Percentiles rank a stretch among this genome's conserved stretches.
Evolutionary conservation across 2,113 vertebrate species (phyloP).

Genomic region (Dicrurus megarhynchus): DNA sequence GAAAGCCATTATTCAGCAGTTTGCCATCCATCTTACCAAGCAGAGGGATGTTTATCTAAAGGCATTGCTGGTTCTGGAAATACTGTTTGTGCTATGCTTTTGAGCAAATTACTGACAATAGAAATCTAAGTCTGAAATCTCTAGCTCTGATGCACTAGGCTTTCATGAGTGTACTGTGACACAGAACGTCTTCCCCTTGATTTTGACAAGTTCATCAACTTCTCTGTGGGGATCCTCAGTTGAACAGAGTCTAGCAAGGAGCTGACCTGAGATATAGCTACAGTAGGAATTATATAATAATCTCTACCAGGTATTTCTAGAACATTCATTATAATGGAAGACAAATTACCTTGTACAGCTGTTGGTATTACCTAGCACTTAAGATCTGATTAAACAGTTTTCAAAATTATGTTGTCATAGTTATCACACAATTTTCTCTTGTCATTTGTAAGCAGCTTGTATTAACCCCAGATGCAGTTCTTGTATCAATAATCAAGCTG

Average conservation of each 20-base stretch:
- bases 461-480: background rate
- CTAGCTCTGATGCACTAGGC: background rate
- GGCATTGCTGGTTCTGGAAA: background rate
- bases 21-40: background rate
- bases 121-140: background rate
- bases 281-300: background rate
- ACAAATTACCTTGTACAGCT: background rate
- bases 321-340: background rate
- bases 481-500: background rate
- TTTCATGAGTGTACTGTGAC: background rate
- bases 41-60: background rate
- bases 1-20: background rate
- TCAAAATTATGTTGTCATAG: background rate
- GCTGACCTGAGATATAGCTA: background rate
- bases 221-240: background rate
- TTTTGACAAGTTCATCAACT: background rate
- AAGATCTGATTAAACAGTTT: background rate
- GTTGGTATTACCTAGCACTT: background rate
- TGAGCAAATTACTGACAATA: background rate
- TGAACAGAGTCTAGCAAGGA: background rate
- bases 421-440: background rate
- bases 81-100: background rate
- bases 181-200: background rate
- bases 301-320: background rate
- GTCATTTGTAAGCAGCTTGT: background rate